These are phyloP conservation scores for Palythoa grandis DNA, from an alignment of 92 coral and sea anemone genomes.

Conservation along the genomic window DNA sequence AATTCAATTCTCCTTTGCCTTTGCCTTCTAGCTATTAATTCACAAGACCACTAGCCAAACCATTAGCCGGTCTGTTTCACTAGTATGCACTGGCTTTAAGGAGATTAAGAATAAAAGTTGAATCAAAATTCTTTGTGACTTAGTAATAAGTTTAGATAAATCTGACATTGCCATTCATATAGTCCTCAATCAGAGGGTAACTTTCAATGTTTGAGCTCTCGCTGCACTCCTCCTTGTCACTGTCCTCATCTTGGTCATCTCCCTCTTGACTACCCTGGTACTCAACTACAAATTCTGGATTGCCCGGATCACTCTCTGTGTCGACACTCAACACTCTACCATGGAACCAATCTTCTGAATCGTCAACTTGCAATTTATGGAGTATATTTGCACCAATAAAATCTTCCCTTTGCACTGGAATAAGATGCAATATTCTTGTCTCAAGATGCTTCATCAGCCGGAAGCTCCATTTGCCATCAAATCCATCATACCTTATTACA, in stretches of 20 bases:
- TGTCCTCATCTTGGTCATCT: background rate
- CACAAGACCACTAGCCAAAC: too few relatives aligned
- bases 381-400: conserved; percentile 31
- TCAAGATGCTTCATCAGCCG: conserved; percentile 30
- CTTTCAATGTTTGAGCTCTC: background rate
- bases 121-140: too few relatives aligned
- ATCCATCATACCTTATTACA: conserved; percentile 30
- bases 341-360: conserved; percentile 12
- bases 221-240: background rate
- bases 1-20: too few relatives aligned
- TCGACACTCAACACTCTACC: conserved; percentile 28
- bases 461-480: conserved; percentile 33
- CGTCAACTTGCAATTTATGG: conserved; percentile 29
- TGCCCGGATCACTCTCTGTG: conserved; percentile 16
- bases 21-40: too few relatives aligned
- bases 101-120: too few relatives aligned
- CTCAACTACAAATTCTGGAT: conserved; percentile 38
- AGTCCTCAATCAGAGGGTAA: background rate
- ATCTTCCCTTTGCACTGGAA: conserved; percentile 16
- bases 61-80: too few relatives aligned
- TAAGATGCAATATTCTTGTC: conserved; percentile 4
- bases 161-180: background rate
- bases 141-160: too few relatives aligned
- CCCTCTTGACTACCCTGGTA: conserved; percentile 16
- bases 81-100: too few relatives aligned